Evolutionary conservation across 2,888 invertebrate genomes (phyloP).

Genomic region (Heteromurus nitidus): DNA sequence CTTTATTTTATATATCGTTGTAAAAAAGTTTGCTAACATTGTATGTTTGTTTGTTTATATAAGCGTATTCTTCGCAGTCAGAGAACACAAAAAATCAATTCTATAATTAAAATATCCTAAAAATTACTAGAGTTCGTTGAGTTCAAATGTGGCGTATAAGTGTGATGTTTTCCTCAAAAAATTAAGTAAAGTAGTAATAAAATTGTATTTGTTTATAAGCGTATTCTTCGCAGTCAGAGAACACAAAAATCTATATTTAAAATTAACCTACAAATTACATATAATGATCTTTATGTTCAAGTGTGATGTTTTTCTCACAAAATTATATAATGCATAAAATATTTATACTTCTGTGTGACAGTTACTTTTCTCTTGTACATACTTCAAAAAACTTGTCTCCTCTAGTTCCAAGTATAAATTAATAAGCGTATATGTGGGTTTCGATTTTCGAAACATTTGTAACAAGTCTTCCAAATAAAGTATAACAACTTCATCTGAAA

Average conservation of each 20-base stretch:
- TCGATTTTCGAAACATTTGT: not conserved
- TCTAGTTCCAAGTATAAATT: not conserved
- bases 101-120: not conserved
- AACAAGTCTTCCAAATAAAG: not conserved
- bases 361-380: too few species aligned
- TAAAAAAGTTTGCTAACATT: not conserved
- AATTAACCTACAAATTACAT: not conserved
- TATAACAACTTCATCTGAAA: not conserved
- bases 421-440: not conserved
- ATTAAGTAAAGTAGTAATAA: not conserved
- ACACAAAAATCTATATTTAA: not conserved
- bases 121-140: not conserved
- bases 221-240: not conserved
- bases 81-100: conserved; percentile 25
- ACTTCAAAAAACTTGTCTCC: too few species aligned
- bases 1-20: not conserved
- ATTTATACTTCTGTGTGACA: too few species aligned
- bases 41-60: conserved; percentile 4
- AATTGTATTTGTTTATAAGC: not conserved
- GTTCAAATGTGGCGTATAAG: not conserved
- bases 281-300: too few species aligned
- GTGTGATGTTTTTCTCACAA: too few species aligned
- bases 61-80: conserved; percentile 38
- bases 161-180: not conserved
- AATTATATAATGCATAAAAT: too few species aligned